These are phyloP conservation scores for Phocoena phocoena DNA, from an alignment of 2,113 vertebrate species.

Conservation along the genomic window DNA sequence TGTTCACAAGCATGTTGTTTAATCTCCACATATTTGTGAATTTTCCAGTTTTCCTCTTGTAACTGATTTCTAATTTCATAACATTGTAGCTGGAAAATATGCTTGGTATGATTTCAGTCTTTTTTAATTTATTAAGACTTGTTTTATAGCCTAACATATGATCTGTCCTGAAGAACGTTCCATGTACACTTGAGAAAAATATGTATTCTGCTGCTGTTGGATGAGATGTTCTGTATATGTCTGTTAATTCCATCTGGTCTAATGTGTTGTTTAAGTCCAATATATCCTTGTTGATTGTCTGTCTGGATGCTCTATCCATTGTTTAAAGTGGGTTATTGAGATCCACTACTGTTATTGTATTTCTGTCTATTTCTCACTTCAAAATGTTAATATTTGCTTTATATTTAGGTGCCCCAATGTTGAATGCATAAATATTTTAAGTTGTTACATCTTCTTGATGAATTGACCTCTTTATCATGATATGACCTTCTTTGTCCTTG, in stretches of 20 bases:
- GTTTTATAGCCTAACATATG: slow-evolving; percentile 3
- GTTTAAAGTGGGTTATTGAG: background rate
- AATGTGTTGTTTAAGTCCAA: background rate
- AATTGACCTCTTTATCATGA: background rate
- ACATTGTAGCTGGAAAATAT: background rate
- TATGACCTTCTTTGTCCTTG: background rate
- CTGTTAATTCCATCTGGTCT: background rate
- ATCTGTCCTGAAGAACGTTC: background rate
- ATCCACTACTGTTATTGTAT: background rate
- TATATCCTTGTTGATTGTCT: background rate
- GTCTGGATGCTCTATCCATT: background rate
- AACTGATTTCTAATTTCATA: background rate
- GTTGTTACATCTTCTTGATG: background rate
- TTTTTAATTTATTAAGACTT: background rate
- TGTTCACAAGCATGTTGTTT: background rate
- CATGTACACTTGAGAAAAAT: background rate
- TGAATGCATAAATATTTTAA: background rate
- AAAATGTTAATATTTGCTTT: background rate
- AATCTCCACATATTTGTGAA: background rate
- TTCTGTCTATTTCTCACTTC: background rate
- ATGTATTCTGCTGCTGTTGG: background rate
- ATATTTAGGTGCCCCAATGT: background rate
- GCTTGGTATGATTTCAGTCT: background rate
- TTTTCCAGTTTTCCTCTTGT: background rate
- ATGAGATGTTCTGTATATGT: background rate